Percentiles rank a stretch among this genome's conserved stretches.
phyloP scores from a whole-genome alignment of 2,888 invertebrate genomes.

The Lissonota sp. region DNA sequence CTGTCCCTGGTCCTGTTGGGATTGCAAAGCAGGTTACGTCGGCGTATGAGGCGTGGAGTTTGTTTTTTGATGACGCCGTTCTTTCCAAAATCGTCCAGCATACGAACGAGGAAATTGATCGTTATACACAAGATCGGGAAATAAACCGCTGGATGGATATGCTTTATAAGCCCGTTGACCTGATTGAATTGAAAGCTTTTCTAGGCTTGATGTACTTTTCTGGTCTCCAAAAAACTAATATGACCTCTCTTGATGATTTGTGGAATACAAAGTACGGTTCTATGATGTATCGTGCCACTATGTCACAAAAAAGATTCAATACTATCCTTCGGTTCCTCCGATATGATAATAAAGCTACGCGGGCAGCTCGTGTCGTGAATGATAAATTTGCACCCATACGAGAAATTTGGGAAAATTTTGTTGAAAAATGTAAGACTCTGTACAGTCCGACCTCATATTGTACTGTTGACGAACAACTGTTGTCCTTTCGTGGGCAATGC shows the following conservation, averaged over 20 bases:
- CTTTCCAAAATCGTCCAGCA: conserved; percentile 11
- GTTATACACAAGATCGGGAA: neutral
- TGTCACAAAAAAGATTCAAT: neutral
- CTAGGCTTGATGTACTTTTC: conserved; percentile 9
- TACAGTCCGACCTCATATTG: conserved; percentile 67
- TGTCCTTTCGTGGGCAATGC: conserved; percentile 66
- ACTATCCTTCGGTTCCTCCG: neutral
- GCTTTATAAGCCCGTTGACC: conserved; percentile 6
- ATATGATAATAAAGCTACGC: neutral
- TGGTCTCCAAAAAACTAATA: neutral
- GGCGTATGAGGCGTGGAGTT: conserved; percentile 15
- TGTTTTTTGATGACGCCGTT: conserved; percentile 6
- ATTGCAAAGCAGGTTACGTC: conserved; percentile 1
- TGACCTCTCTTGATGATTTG: neutral
- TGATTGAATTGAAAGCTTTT: conserved; percentile 5
- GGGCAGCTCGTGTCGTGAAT: neutral
- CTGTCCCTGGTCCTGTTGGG: conserved; percentile 10
- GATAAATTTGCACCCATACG: neutral
- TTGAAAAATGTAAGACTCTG: conserved; percentile 40
- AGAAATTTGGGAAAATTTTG: conserved; percentile 38
- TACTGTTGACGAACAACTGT: conserved; percentile 73
- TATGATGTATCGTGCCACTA: neutral
- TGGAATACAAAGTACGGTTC: neutral
- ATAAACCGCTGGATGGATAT: neutral
- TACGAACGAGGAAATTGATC: conserved; percentile 10